These are phyloP conservation scores for Nyleta sp. DNA, from an alignment of 2,888 invertebrate genomes.

Conservation along the genomic window DNA sequence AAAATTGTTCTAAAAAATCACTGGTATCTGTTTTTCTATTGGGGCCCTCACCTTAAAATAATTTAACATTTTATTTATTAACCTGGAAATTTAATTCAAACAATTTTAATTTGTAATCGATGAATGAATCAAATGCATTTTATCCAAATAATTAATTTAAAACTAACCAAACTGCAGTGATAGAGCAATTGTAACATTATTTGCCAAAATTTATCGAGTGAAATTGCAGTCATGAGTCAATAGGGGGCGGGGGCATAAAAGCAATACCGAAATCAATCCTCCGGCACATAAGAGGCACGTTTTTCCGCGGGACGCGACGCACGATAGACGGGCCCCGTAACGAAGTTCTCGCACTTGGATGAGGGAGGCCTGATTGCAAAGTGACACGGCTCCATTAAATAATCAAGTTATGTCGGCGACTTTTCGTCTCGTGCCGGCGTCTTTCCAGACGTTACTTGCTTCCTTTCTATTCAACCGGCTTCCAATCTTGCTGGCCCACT, in stretches of 20 bases:
- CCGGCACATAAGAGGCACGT: constrained; percentile 33
- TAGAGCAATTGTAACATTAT: too few relatives aligned
- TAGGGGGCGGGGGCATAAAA: neutral
- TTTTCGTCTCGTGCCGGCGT: constrained; percentile 65
- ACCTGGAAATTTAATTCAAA: too few relatives aligned
- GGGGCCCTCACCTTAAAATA: too few relatives aligned
- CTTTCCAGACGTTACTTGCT: constrained; percentile 61
- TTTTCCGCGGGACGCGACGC: constrained; percentile 22
- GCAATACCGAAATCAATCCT: constrained; percentile 8
- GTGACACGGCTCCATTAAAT: constrained; percentile 76
- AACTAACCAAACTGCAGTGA: too few relatives aligned
- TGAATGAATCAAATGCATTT: too few relatives aligned
- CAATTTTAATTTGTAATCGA: too few relatives aligned
- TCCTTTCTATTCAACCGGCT: constrained; percentile 54
- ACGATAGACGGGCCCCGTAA: constrained; percentile 68
- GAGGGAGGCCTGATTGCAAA: constrained; percentile 72
- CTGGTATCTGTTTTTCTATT: too few relatives aligned
- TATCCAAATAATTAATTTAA: too few relatives aligned
- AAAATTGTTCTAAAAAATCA: too few relatives aligned
- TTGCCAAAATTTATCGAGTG: too few relatives aligned
- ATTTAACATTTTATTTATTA: too few relatives aligned
- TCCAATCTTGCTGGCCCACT: constrained; percentile 73
- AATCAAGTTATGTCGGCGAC: constrained; percentile 79
- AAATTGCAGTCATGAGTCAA: too few relatives aligned
- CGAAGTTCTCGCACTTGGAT: constrained; percentile 75